A percentile compares a stretch with the other conserved stretches of the same genome.
Evolutionary conservation across 2,888 invertebrate genomes (phyloP).

Genomic region (Embidobia sp.): DNA sequence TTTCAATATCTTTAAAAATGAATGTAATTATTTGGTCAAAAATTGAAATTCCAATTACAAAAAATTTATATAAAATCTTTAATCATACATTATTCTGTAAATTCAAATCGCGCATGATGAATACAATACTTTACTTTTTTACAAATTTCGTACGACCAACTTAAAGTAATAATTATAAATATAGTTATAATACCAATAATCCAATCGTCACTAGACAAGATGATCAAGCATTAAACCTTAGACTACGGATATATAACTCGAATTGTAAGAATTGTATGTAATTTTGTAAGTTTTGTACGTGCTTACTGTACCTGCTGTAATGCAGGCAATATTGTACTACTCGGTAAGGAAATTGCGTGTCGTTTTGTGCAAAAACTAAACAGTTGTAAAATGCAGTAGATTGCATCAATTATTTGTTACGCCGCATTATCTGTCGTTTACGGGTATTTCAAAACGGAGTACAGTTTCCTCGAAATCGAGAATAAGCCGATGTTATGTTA

Average conservation of each 20-base stretch:
- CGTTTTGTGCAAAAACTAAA: constrained; percentile 30
- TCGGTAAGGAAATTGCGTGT: constrained; percentile 38
- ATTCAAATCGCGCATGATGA: constrained; percentile 13
- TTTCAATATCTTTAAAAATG: no score
- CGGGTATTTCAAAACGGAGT: background rate
- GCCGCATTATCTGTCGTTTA: constrained; percentile 2
- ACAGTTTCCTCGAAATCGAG: background rate
- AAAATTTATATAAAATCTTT: no score
- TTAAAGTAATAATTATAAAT: constrained; percentile 18
- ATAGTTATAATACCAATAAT: background rate
- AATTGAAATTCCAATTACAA: no score
- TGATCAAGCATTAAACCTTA: constrained; percentile 20
- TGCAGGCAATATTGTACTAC: constrained; percentile 38
- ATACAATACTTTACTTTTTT: constrained; percentile 35
- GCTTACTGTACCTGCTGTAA: constrained; percentile 45
- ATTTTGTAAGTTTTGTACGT: constrained; percentile 63
- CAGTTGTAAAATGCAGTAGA: constrained; percentile 20
- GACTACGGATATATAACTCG: constrained; percentile 32
- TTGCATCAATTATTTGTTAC: constrained; percentile 17
- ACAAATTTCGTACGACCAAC: constrained; percentile 37
- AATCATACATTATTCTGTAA: background rate
- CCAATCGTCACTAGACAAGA: constrained; percentile 25
- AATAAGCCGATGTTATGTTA: background rate
- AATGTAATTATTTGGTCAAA: no score
- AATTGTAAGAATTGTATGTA: constrained; percentile 57